Evolutionary conservation across 1,140 invertebrate species (phyloP), one percentile per base, ranked within the genome.

Genomic region (Contarinia nasturtii): DNA sequence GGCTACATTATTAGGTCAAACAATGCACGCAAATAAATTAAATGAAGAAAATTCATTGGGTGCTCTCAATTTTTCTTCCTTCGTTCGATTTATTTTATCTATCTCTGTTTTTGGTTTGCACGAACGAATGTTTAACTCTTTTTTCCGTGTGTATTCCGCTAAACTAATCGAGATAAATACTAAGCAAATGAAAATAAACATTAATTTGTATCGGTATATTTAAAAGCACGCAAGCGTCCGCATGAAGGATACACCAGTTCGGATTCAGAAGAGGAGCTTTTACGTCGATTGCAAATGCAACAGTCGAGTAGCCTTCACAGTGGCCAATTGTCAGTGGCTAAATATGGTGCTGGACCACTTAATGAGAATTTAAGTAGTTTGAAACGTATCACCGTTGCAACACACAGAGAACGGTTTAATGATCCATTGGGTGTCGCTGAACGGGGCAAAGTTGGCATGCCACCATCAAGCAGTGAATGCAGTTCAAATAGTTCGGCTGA

Each of bases 231-330:
- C 11, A 63, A 62, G 46, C 53, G 60, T 5, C 58, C 57, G 33
- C 62, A 61, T 45, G 58, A 64, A 33, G 40, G 21, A 14, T 76
- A 80, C 52, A 76, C 74, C 10, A 81, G 77, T 45, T 81, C 77
- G 20, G 79, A 83, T 63, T 80, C 79, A 22, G 81, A 85, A 56
- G 80, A 82, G 54, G 81, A 84, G 60, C 75, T 76, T n/a, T 61
- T 78, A 51, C 69, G 77, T 45, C 61, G 76, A 49, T 60, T 78
- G 52, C 68, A 72, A 44, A 72, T 58, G 47, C 64, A 64, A 54
- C 61, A 63, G 46, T 58, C 59, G 44, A 53, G 53, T 33, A 54
- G 53, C 45, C 52, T 54, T 21, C 50, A 53, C 14, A 56, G 53
- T 48, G 54, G 55, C 15, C 55, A 58, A 37, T 52, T 52, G 21